Evolutionary conservation across 2,888 invertebrate genomes (phyloP).

Genomic region (Leptinotarsa peninsularis): DNA sequence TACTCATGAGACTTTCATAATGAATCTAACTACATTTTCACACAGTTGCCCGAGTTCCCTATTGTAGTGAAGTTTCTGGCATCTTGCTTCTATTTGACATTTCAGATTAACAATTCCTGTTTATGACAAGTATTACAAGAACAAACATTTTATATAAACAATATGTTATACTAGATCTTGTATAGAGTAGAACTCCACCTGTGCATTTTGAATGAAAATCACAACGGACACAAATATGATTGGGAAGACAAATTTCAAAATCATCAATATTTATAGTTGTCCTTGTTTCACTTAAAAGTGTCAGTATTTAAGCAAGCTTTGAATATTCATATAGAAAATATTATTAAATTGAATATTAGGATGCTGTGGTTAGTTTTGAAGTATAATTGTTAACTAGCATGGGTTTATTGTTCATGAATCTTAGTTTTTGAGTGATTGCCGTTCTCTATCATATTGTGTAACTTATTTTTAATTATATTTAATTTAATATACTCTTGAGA

Average conservation of each 20-base stretch:
- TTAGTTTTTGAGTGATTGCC: not conserved
- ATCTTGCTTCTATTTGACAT: too few relatives aligned
- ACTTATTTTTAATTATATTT: not conserved
- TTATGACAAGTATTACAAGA: not conserved
- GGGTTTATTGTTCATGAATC: not conserved
- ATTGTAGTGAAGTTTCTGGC: too few relatives aligned
- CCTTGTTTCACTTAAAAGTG: not conserved
- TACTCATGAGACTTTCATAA: too few relatives aligned
- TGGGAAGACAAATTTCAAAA: not conserved
- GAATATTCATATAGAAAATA: not conserved
- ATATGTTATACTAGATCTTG: not conserved
- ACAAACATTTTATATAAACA: not conserved
- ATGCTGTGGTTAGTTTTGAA: not conserved
- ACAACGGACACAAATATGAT: not conserved
- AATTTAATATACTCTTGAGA: not conserved
- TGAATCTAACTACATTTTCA: too few relatives aligned
- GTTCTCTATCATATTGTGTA: not conserved
- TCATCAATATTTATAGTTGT: not conserved
- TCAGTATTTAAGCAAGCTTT: not conserved
- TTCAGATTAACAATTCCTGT: too few relatives aligned
- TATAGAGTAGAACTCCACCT: not conserved
- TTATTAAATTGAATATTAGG: not conserved
- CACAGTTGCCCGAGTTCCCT: too few relatives aligned
- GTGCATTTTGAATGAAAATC: not conserved
- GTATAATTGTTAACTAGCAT: not conserved